These are phyloP conservation scores for Ctenopoma kingsleyae DNA, from an alignment of 2,797 vertebrate genomes.

Conservation along the genomic window DNA sequence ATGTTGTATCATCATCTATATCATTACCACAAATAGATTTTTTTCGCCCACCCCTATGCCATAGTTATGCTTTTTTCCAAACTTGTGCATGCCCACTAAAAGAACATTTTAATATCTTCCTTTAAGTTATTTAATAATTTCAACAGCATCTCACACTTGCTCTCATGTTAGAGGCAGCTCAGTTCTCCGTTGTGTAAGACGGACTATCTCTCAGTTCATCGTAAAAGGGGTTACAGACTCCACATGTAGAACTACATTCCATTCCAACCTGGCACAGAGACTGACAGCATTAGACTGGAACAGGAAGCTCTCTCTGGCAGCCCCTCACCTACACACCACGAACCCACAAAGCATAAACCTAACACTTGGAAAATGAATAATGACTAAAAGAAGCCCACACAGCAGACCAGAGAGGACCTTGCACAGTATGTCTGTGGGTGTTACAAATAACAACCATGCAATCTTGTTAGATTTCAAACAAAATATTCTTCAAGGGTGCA, in stretches of 20 bases:
- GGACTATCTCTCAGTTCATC: conserved; percentile 2
- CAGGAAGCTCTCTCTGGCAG: conserved; percentile 27
- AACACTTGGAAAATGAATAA: conserved; percentile 53
- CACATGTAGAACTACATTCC: conserved; percentile 7
- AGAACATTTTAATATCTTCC: no score
- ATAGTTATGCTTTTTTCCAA: background rate
- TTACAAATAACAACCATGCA: conserved; percentile 20
- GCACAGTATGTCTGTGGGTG: conserved; percentile 36
- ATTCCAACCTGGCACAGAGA: conserved; percentile 2
- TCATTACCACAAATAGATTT: no score
- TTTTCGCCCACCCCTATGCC: no score
- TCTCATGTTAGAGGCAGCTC: background rate
- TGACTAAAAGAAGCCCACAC: conserved; percentile 56
- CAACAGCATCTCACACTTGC: conserved; percentile 12
- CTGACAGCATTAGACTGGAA: conserved; percentile 8
- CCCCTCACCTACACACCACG: conserved; percentile 39
- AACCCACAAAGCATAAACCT: conserved; percentile 36
- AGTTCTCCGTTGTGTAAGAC: conserved; percentile 16
- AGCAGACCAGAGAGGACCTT: conserved; percentile 23
- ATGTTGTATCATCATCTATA: no score
- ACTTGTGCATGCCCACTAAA: background rate
- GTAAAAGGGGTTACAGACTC: conserved; percentile 28
- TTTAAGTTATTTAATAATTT: background rate
- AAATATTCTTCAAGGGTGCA: conserved; percentile 25
- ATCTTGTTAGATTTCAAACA: conserved; percentile 38